A percentile compares a stretch with the other conserved stretches of the same genome.
Conservation (phyloP, 2,888 invertebrate species). For the Drosophila colorata region DNA sequence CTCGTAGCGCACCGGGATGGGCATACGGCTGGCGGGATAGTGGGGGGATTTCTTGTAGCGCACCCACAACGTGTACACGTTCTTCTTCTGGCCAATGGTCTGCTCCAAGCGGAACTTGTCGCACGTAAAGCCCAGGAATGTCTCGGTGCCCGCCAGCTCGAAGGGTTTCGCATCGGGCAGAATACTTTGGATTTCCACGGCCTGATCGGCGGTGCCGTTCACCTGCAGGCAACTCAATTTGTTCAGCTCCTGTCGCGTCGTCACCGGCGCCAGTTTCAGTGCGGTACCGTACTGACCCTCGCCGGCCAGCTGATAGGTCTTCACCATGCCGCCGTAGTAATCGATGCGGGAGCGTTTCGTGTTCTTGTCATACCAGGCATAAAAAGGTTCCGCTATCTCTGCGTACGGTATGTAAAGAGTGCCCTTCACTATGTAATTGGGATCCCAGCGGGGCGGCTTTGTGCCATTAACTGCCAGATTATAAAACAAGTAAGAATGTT, state of each 20-base stretch:
- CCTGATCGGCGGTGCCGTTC: slow-evolving; percentile 89
- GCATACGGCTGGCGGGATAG: slow-evolving; percentile 85
- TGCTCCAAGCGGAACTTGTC: slow-evolving; percentile 92
- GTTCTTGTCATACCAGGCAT: slow-evolving; percentile 93
- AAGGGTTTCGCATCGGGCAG: slow-evolving; percentile 93
- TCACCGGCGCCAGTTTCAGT: slow-evolving; percentile 94
- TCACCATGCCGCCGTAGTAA: slow-evolving; percentile 98
- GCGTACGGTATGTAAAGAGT: slow-evolving; percentile 95
- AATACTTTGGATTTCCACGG: slow-evolving; percentile 90
- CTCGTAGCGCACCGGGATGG: slow-evolving; percentile 93
- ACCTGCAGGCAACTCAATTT: slow-evolving; percentile 92
- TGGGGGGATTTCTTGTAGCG: slow-evolving; percentile 88
- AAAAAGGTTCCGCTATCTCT: slow-evolving; percentile 96
- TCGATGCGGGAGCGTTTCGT: slow-evolving; percentile 94
- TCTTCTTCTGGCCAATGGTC: slow-evolving; percentile 91
- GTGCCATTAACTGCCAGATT: slow-evolving; percentile 78
- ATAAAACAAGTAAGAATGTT: too few species aligned
- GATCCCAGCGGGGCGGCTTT: slow-evolving; percentile 89
- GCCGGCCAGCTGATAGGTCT: slow-evolving; percentile 91
- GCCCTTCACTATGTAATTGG: slow-evolving; percentile 91
- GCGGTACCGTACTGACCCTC: slow-evolving; percentile 89
- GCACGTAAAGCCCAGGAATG: slow-evolving; percentile 89
- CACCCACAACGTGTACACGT: slow-evolving; percentile 96
- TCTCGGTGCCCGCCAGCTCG: slow-evolving; percentile 88
- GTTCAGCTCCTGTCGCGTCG: slow-evolving; percentile 90